Evolutionary conservation across 1,140 invertebrate species (phyloP).

Genomic region (Trachymyrmex septentrionalis): DNA sequence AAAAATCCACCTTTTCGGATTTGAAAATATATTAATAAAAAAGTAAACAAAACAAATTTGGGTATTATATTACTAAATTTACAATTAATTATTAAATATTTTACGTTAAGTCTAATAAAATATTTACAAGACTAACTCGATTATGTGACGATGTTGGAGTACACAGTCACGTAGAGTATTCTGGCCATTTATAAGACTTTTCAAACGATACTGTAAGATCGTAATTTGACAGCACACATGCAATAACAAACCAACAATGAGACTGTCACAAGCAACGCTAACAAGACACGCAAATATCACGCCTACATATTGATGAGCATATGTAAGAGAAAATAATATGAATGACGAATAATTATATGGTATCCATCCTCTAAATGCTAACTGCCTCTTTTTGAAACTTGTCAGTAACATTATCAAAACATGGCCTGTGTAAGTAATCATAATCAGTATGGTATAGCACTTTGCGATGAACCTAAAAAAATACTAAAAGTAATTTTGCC

Average conservation of each 20-base stretch:
- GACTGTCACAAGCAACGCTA: constrained; percentile 46
- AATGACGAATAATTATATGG: constrained; percentile 56
- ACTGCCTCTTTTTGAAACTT: constrained; percentile 26
- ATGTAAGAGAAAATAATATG: constrained; percentile 23
- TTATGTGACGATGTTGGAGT: constrained; percentile 24
- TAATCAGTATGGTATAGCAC: constrained; percentile 59
- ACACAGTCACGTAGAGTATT: background rate
- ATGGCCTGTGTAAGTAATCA: constrained; percentile 41
- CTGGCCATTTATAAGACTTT: background rate
- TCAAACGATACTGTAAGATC: constrained; percentile 61
- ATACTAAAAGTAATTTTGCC: background rate
- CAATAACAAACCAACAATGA: constrained; percentile 62
- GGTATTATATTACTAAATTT: too few species aligned
- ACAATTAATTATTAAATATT: constrained; percentile 24
- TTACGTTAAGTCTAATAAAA: background rate
- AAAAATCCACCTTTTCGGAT: too few species aligned
- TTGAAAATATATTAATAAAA: too few species aligned
- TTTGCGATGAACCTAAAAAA: background rate
- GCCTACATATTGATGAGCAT: constrained; percentile 43
- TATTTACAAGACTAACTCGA: constrained; percentile 25
- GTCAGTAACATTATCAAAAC: constrained; percentile 63
- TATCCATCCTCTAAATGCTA: constrained; percentile 73
- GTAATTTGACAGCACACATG: constrained; percentile 56
- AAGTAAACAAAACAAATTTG: too few species aligned
- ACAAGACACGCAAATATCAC: background rate